A percentile compares a stretch with the other conserved stretches of the same genome.
phyloP scores from a whole-genome alignment of 2,113 vertebrate species.

The Coptodon bakossiorum region DNA sequence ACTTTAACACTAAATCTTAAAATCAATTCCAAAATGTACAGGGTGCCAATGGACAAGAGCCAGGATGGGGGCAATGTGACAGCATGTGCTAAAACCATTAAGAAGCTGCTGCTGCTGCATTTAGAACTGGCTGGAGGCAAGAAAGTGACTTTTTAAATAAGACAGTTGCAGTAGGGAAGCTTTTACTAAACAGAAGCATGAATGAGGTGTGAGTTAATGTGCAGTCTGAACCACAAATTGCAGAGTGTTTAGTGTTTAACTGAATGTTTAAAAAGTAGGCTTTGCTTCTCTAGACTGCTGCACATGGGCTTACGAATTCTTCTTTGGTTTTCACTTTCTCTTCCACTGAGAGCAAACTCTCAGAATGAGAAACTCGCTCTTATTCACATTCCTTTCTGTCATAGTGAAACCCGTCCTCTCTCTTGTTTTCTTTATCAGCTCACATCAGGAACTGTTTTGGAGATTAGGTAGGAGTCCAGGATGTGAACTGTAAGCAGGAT shows the following conservation, averaged over 20 bases:
- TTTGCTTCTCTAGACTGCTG: not conserved
- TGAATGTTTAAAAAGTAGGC: not conserved
- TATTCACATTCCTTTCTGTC: not conserved
- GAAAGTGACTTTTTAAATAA: not conserved
- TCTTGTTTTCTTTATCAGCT: not conserved
- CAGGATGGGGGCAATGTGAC: not conserved
- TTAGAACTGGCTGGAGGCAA: not conserved
- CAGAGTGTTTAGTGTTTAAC: not conserved
- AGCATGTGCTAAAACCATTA: not conserved
- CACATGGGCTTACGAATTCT: not conserved
- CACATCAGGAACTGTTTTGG: not conserved
- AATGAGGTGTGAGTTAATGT: not conserved
- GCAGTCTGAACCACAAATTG: not conserved
- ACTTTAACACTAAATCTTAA: not conserved
- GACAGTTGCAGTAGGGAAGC: not conserved
- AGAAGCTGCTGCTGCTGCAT: not conserved
- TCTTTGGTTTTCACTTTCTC: conserved; percentile 23
- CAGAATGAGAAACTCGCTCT: not conserved
- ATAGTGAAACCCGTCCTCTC: conserved; percentile 4
- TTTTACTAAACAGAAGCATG: not conserved
- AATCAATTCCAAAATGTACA: not conserved
- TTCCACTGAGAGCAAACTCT: not conserved
- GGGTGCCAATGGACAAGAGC: not conserved
- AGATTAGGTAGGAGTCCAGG: not conserved
- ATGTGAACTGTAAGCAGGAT: not conserved